These are phyloP conservation scores for Hylia prasina DNA, from an alignment of 2,113 vertebrate species.

Conservation along the genomic window DNA sequence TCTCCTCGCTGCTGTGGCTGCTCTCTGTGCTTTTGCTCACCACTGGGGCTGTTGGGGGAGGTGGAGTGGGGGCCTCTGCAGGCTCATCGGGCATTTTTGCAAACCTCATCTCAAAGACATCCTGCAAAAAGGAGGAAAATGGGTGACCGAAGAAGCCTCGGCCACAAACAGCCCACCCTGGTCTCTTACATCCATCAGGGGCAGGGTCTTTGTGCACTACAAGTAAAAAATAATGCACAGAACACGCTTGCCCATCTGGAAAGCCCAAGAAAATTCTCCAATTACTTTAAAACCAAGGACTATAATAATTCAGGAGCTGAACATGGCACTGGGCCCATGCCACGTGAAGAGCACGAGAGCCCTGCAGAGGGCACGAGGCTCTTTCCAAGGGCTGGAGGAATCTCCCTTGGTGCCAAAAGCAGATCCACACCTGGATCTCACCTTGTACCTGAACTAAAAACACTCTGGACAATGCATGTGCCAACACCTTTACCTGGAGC, in stretches of 20 bases:
- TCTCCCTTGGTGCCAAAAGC: not conserved
- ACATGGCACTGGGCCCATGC: accelerated
- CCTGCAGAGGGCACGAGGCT: not conserved
- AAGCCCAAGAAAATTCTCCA: not conserved
- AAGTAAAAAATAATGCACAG: not conserved
- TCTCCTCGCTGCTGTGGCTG: conserved; percentile 84
- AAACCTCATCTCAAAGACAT: conserved; percentile 94
- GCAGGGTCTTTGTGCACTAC: not conserved
- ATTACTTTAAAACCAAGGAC: not conserved
- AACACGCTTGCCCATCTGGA: not conserved
- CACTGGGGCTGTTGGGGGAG: conserved; percentile 46
- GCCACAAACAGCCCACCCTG: not conserved
- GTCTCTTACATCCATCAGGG: not conserved
- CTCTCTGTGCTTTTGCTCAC: conserved; percentile 86
- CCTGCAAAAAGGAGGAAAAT: conserved; percentile 52
- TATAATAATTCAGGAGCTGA: not conserved
- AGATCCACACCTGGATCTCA: not conserved
- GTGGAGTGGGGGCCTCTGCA: conserved; percentile 56
- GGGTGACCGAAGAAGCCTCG: not conserved
- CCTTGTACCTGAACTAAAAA: not conserved
- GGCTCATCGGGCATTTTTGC: conserved; percentile 93
- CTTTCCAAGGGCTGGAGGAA: not conserved
- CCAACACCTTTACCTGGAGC: conserved; percentile 83
- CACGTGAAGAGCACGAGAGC: not conserved
- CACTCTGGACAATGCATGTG: not conserved